Evolutionary conservation across 2,888 invertebrate species (phyloP).

Genomic region (Itoplectis maculator): DNA sequence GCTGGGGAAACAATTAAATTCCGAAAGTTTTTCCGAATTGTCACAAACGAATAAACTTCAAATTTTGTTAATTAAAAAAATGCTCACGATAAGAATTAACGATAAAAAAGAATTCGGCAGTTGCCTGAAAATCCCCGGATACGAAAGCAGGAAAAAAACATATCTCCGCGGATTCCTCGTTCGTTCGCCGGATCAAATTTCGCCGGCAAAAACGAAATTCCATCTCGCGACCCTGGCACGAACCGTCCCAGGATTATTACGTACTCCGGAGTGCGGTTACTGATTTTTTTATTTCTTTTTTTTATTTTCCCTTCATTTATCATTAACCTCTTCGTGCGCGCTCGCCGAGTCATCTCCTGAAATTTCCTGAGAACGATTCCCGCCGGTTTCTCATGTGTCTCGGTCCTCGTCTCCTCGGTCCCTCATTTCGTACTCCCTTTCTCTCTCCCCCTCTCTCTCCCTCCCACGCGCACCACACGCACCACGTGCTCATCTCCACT

Average conservation of each 20-base stretch:
- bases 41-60: too few species aligned
- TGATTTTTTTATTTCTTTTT: constrained; percentile 12
- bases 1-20: too few species aligned
- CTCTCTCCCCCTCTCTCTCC: constrained; percentile 24
- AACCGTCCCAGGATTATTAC: background rate
- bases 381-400: constrained; percentile 36
- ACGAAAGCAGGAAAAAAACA: too few species aligned
- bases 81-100: too few species aligned
- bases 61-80: too few species aligned
- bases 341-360: constrained; percentile 41
- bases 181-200: too few species aligned
- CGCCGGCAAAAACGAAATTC: background rate
- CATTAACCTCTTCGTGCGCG: constrained; percentile 42
- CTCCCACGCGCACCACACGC: background rate
- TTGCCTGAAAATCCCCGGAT: background rate
- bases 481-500: constrained; percentile 43
- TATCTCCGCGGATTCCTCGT: too few species aligned
- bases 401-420: constrained; percentile 3
- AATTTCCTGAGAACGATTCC: constrained; percentile 41
- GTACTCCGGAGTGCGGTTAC: background rate
- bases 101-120: too few species aligned
- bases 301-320: constrained; percentile 45
- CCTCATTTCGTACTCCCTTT: constrained; percentile 13
- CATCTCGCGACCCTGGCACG: constrained; percentile 2
- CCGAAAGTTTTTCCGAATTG: too few species aligned